Base-by-base conservation (phyloP, 1,140 invertebrate genomes). In the Procambarus clarkii region DNA sequence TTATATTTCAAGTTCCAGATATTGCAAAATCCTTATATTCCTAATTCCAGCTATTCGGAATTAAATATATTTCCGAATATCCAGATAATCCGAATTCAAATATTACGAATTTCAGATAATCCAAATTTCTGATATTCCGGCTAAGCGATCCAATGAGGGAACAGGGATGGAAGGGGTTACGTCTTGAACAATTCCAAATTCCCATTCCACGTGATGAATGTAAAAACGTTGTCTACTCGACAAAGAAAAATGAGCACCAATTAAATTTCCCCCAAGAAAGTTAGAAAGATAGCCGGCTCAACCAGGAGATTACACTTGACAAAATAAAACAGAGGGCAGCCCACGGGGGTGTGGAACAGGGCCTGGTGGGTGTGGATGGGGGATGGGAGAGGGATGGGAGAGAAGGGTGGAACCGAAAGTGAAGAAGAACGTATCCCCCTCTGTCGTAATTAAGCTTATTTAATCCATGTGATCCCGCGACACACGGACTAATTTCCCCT, bases 181-280 rank as follows among this genome's bases (percentile, higher is more conserved):
- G 77, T 46, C 45, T 13, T 18, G 18, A 2, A 9, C 76, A n/a
- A 44, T 44, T 78, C 76, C 46, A 44, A 9, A 79, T 79, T 48
- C 77, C 77, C 11, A n/a, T 11, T 48, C 11, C 77, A 54, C 44
- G n/a, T 86, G 83, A 86, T 86, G 48, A 50, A 86, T 77, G 83
- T 58, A 50, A 64, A 86, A 76, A 76, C 44, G 71, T 71, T 60
- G 69, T 54, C 45, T 48, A 86, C 83, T 54, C 45, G 83, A 86
- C 69, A 71, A 86, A 86, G 83, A 86, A 86, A 86, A 86, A 86
- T 86, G 83, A 74, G 48, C 83, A 86, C 45, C 83, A 86, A 86
- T 86, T 86, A 86, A 86, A 86, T 86, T 86, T 64, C 71, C 71
- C 71, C 69, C 71, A 45, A 86, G 83, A 74, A 86, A 77, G 69